Conservation (phyloP, 23 tunicate genomes). For the Halocynthia aurantium region DNA sequence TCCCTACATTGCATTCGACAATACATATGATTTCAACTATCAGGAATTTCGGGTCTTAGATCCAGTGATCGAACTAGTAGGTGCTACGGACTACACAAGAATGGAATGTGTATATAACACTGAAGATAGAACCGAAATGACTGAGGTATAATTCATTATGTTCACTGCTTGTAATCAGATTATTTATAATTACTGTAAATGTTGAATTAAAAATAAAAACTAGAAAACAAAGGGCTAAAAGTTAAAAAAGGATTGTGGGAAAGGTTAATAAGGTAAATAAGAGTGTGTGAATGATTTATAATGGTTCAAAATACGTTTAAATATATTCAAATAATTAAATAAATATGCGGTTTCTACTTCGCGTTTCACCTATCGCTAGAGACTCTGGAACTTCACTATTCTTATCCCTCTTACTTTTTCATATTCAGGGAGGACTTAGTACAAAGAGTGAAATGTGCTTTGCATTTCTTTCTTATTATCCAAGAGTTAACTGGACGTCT, state of each 20-base stretch:
- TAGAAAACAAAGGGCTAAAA: too few species aligned
- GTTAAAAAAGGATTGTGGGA: too few species aligned
- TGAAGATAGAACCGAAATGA: constrained; percentile 1
- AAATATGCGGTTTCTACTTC: too few species aligned
- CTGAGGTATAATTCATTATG: constrained; percentile 8
- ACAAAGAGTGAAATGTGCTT: constrained; percentile 17
- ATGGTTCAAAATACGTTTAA: too few species aligned
- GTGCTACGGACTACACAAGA: neutral
- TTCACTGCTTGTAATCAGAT: neutral
- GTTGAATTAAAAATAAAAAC: too few species aligned
- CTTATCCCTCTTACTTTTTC: too few species aligned
- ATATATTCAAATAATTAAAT: too few species aligned
- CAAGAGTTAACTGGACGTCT: neutral
- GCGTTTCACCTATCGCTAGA: too few species aligned
- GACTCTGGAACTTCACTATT: too few species aligned
- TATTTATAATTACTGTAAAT: neutral
- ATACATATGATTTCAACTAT: constrained; percentile 18
- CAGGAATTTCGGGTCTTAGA: constrained; percentile 6
- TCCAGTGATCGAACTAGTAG: constrained; percentile 8
- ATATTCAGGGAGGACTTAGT: constrained; percentile 11
- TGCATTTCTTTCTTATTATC: constrained; percentile 12
- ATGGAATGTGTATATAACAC: constrained; percentile 22
- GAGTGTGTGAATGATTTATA: too few species aligned
- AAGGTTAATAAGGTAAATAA: too few species aligned
- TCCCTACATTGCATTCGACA: constrained; percentile 1